Evolutionary conservation across 2,797 vertebrate genomes (phyloP), one percentile per base, ranked within the genome.

Genomic region (Tokudaia tokunoshimensis): DNA sequence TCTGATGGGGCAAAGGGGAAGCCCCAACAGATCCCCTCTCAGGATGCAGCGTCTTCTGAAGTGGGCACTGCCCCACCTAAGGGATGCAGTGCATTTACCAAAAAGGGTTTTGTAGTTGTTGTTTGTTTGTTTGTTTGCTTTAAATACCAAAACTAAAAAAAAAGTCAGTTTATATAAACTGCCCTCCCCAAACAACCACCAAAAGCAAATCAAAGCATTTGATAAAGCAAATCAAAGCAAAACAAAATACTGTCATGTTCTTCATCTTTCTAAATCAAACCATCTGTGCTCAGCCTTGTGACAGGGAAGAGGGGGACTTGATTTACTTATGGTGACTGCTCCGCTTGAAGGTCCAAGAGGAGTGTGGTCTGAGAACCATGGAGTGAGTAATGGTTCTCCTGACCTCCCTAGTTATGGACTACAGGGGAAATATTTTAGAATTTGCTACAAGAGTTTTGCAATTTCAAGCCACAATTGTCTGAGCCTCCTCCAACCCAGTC

Each of bases 131-230:
- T 98, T 50, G 50, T 98, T 98, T 96, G 95, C 98, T 98, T 98
- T 98, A 98, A 98, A 98, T 98, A 99, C 97, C 98, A 98, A 99
- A 98, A 96, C 98, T 98, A 98, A 97, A 98, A 41, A 41, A 41
- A 99, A 99, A 98, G 98, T 95, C 97, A 96, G 97, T 98, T 98
- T 98, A 98, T 98, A 98, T 96, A 98, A 98, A 98, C 97, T 65
- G 96, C 89, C 90, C 97, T 26, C 57, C 94, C 95, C 93, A 98
- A 98, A 97, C 96, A 93, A 96, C 83, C 95, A 92, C 89, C 97
- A 93, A 97, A 96, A 95, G 96, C 96, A 97, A 97, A 97, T 81
- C 95, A 65, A 98, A 98, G 41, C 41, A 41, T 41, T 41, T 41
- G 41, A 41, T 41, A 97, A 96, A 95, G 96, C 96, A 97, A 97